These are phyloP conservation scores for human (Homo sapiens) DNA, from an alignment of 2,113 vertebrate species.

Conservation along the genomic window DNA sequence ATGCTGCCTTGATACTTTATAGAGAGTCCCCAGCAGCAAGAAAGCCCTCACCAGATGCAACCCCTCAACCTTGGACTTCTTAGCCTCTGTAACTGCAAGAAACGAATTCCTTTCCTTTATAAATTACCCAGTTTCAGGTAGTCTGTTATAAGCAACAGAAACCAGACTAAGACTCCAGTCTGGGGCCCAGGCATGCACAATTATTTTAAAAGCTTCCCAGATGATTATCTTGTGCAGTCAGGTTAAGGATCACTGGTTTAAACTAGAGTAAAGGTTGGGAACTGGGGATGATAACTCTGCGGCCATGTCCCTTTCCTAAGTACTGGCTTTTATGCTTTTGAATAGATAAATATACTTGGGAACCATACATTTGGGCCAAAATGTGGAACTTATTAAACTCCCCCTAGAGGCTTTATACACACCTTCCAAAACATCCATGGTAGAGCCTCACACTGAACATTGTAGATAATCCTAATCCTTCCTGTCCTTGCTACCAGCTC, in stretches of 20 bases:
- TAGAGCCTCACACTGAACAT: background rate
- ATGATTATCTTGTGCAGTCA: background rate
- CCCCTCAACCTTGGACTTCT: background rate
- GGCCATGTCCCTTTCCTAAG: background rate
- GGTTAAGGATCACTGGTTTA: background rate
- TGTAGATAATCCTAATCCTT: background rate
- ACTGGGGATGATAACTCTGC: background rate
- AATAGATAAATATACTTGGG: background rate
- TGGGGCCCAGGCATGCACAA: background rate
- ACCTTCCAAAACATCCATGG: background rate
- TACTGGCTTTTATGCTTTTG: background rate
- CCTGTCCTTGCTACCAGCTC: background rate
- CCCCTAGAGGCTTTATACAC: background rate
- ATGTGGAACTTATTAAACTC: background rate
- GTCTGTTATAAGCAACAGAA: background rate
- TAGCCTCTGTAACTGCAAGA: background rate
- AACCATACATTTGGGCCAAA: background rate
- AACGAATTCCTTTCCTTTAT: background rate
- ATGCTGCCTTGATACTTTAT: background rate
- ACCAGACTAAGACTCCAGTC: background rate
- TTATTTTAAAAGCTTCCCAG: background rate
- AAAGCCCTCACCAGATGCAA: background rate
- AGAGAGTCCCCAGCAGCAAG: background rate
- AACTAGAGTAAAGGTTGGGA: background rate
- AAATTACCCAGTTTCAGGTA: background rate